Percentiles rank a stretch among this genome's conserved stretches.
Conservation (phyloP, 2,888 invertebrate genomes). For the Amphipoea lucens region DNA sequence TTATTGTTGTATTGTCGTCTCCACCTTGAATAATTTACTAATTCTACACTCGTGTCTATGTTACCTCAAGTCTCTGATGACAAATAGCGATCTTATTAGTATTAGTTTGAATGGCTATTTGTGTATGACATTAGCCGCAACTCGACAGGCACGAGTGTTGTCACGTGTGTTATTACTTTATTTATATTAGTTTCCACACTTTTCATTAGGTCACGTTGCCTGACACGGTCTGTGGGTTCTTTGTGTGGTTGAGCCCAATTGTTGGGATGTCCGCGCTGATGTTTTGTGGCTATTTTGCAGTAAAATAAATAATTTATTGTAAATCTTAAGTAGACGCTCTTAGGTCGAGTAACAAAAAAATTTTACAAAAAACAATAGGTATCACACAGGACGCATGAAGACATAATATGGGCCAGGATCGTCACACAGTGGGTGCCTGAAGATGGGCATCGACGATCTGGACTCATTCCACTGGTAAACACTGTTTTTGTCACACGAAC, state of each 20-base stretch:
- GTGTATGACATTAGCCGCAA: slow-evolving; percentile 29
- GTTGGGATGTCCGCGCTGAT: not conserved
- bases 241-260: not conserved
- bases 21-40: not conserved
- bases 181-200: slow-evolving; percentile 14
- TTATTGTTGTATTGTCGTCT: too few species aligned
- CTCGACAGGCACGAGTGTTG: slow-evolving; percentile 46
- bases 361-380: too few species aligned
- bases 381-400: too few species aligned
- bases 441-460: too few species aligned
- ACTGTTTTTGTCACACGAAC: too few species aligned
- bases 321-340: too few species aligned
- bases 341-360: too few species aligned
- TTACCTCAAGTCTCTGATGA: slow-evolving; percentile 4
- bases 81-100: slow-evolving; percentile 8
- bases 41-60: not conserved
- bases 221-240: slow-evolving; percentile 17
- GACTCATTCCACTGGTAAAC: too few species aligned
- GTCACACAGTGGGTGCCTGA: too few species aligned
- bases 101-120: slow-evolving; percentile 43
- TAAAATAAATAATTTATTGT: not conserved
- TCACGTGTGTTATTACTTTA: slow-evolving; percentile 44
- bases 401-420: too few species aligned
- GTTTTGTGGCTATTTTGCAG: not conserved
- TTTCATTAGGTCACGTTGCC: slow-evolving; percentile 42